Base-by-base conservation (phyloP, 2,888 invertebrate genomes). In the Ichneumoninae sp. region DNA sequence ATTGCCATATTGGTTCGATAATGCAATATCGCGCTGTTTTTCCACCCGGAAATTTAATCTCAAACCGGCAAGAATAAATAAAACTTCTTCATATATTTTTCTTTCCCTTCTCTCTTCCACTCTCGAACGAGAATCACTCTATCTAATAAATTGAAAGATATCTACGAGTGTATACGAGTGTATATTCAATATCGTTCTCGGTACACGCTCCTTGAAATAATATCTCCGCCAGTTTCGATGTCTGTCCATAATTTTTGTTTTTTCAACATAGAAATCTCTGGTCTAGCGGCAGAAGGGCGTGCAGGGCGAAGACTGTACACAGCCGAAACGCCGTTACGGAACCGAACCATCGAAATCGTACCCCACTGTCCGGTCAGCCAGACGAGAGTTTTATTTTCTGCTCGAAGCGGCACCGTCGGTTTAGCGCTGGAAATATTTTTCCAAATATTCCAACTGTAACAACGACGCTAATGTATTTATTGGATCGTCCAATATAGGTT, bases 381-480 rank as follows among this genome's bases (percentile, higher is more conserved):
- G 47, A 71, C 71, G 75, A 63, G 73, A 83, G 50, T 83, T 83
- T 77, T 69, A 77, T 81, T 83, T 26, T 73, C 68, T 57, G 77
- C 73, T 66, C 57, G 40, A 70, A 47, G 8, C 10, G 44, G 33
- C 50, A 10, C 3, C 36, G 47, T 6, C 2, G 33, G 6, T 50
- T 30, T 36, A 3, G 10, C 54, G 22, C 40, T 65, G 8, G 52
- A 40, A 40, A 33, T 47, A 16, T 63, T 66, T 66, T 52, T 68
- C 54, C 44, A 47, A 69, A 79, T 80, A 75, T 79, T 82, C 63
- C 84, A 86, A 88, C 89, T 87, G 87, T 88, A 91, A 90, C 89
- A 89, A 81, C 83, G 85, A 87, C 85, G 87, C 85, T 88, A 87
- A 89, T 90, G 90, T 91, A 88, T 91, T 91, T 91, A 90, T 89